These are phyloP conservation scores for Ridgeia piscesae DNA, from an alignment of 1,140 invertebrate species.

Conservation along the genomic window DNA sequence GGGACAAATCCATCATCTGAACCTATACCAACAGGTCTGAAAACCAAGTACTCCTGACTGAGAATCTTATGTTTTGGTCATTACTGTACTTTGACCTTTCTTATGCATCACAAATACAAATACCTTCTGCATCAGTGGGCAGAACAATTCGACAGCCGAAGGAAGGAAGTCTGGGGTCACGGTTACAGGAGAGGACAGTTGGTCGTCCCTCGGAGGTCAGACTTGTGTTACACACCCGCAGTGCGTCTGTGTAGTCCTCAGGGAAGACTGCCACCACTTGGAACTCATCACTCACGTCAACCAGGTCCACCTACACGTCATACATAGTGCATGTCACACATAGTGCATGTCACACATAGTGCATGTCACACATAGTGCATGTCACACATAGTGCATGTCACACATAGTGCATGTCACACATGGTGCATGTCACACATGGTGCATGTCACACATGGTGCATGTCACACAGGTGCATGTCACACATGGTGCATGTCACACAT, in stretches of 20 bases:
- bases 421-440: too few relatives aligned
- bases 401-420: too few relatives aligned
- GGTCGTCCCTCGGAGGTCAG: background rate
- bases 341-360: too few relatives aligned
- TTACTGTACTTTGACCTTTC: too few relatives aligned
- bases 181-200: background rate
- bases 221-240: slow-evolving; percentile 18
- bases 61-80: background rate
- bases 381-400: too few relatives aligned
- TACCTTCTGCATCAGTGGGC: slow-evolving; percentile 5
- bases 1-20: background rate
- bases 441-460: too few relatives aligned
- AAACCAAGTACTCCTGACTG: too few relatives aligned
- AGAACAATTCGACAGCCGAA: slow-evolving; percentile 12
- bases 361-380: too few relatives aligned
- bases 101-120: too few relatives aligned
- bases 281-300: slow-evolving; percentile 63
- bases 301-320: slow-evolving; percentile 65
- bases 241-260: background rate
- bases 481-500: too few relatives aligned
- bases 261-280: slow-evolving; percentile 70
- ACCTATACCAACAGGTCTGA: background rate
- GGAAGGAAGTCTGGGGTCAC: background rate
- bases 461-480: too few relatives aligned
- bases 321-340: background rate